Conservation (phyloP, 2,888 invertebrate genomes). For the Nasonovia ribisnigri region DNA sequence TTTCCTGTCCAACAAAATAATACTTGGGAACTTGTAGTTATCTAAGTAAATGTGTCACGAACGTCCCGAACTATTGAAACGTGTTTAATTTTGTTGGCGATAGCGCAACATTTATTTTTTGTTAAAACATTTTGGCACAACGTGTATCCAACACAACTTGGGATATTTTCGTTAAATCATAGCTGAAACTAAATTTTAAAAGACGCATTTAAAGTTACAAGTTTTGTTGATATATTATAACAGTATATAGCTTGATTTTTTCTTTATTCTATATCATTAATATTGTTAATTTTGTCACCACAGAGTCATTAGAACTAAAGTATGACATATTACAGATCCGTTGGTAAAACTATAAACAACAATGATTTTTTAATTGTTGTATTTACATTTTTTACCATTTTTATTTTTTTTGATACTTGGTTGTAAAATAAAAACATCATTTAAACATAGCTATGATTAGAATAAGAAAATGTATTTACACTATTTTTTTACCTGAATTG, state of each 20-base stretch:
- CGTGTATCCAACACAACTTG: too few species aligned
- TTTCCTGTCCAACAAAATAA: neutral
- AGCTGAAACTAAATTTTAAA: neutral
- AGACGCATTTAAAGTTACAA: neutral
- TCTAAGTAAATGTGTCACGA: neutral
- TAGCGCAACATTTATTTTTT: neutral
- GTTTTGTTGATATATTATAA: too few species aligned
- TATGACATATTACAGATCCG: neutral
- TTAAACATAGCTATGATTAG: too few species aligned
- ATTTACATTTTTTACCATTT: neutral
- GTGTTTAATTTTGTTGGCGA: neutral
- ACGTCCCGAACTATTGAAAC: neutral
- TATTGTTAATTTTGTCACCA: neutral
- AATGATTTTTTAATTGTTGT: neutral
- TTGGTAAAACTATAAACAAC: neutral
- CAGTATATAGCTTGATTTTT: neutral
- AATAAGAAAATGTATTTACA: too few species aligned
- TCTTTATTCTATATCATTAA: neutral
- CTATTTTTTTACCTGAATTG: too few species aligned
- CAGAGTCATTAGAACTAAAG: neutral
- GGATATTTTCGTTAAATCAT: neutral
- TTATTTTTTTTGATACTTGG: too few species aligned
- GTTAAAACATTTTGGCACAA: too few species aligned
- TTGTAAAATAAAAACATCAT: too few species aligned
- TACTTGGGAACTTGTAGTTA: neutral